Evolutionary conservation across 2,888 invertebrate species (phyloP), one percentile per base, ranked within the genome.

Genomic region (Gerris lacustris): DNA sequence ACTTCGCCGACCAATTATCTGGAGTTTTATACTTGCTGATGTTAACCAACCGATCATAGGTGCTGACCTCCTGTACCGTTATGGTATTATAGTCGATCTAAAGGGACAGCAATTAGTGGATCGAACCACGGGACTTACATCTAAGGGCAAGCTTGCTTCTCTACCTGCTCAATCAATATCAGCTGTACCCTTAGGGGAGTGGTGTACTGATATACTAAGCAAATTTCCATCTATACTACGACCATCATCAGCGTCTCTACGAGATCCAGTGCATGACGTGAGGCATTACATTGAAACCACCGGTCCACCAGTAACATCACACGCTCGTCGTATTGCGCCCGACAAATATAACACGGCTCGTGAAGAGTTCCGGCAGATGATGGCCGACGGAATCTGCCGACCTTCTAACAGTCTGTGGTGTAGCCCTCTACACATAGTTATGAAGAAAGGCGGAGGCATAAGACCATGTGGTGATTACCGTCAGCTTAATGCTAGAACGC

Each of bases 371-470:
- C 80, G 78, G 72, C 78, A 6, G 77, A 80, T 31, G 72, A 76
- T 31, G n/a, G n/a, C n/a, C n/a, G n/a, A n/a, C n/a, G 82, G 80
- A 0, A 80, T 82, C 11, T 80, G 80, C 55, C 76, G 80, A 5
- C 81, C 80, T 0, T 81, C 81, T 0, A 78, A 77, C 6, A 80
- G 80, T 62, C 73, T 76, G 4, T 82, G 80, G 80, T 76, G 80
- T 0, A 79, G 77, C 66, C 81, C 79, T 2, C 73, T 82, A 1
- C 55, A 55, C 11, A 67, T 44, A 2, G 67, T 67, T 66, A 5
- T 7, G 47, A 66, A 66, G 44, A 66, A 31, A 6, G 69, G 63
- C 15, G 69, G 69, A 18, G 44, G 44, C 17, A 7, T 67, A 11
- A 6, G 69, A 11, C 69, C 69, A n/a, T 78, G 77, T 68, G 77